phyloP scores from a whole-genome alignment of 2,797 vertebrate species.

The Clarias fuscus region DNA sequence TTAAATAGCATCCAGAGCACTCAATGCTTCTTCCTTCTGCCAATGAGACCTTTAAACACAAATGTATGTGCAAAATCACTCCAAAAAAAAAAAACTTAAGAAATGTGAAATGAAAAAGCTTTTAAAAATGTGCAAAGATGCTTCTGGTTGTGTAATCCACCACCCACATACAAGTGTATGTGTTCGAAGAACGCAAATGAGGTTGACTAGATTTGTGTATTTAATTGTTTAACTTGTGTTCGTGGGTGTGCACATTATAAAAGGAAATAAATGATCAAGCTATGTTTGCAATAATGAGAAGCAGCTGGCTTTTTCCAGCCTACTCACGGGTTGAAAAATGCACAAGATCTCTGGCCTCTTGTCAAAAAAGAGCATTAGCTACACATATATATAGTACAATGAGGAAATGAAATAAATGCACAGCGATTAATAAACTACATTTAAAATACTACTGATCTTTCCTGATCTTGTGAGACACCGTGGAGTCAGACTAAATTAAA shows the following conservation, averaged over 20 bases:
- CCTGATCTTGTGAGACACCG: neutral
- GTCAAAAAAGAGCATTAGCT: neutral
- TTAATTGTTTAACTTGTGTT: neutral
- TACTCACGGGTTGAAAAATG: neutral
- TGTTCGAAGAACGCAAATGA: neutral
- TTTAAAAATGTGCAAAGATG: neutral
- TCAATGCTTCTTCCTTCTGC: neutral
- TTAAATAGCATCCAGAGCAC: conserved; percentile 12
- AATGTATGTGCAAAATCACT: neutral
- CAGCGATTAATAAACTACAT: neutral
- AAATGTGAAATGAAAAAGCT: conserved; percentile 4
- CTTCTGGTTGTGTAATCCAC: neutral
- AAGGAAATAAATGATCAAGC: neutral
- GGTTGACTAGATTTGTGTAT: neutral
- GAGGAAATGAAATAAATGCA: neutral
- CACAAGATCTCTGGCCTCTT: neutral
- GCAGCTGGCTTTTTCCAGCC: neutral
- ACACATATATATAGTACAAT: neutral
- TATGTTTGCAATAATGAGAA: neutral
- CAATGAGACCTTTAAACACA: neutral
- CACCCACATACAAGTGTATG: neutral
- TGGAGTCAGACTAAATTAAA: neutral
- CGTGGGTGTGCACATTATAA: neutral
- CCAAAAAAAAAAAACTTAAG: neutral
- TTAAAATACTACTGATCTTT: neutral